Conservation (phyloP, 2,888 invertebrate genomes). For the Anaspis maculata region DNA sequence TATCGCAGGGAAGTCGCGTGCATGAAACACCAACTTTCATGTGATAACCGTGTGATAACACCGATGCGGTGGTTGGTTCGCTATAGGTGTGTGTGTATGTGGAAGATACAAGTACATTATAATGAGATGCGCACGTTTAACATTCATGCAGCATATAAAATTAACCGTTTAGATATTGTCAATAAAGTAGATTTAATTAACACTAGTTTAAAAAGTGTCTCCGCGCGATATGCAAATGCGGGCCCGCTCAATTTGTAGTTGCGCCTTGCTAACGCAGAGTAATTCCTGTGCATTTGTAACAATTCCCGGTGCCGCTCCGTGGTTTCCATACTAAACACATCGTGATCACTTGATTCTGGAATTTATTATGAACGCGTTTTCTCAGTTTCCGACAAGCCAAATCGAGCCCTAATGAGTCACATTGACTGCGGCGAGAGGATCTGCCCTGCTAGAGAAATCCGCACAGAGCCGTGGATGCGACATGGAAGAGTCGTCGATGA, state of each 20-base stretch:
- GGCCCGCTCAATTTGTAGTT: slow-evolving; percentile 19
- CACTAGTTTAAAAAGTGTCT: slow-evolving; percentile 20
- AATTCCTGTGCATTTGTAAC: slow-evolving; percentile 20
- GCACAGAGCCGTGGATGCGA: no score
- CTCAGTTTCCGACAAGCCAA: slow-evolving; percentile 13
- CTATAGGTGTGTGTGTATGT: no score
- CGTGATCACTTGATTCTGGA: slow-evolving; percentile 20
- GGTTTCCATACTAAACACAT: slow-evolving; percentile 21
- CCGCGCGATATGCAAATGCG: slow-evolving; percentile 20
- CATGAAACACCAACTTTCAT: no score
- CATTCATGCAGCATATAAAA: slow-evolving; percentile 22
- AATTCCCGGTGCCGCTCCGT: slow-evolving; percentile 18
- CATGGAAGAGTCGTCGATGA: no score
- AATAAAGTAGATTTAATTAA: slow-evolving; percentile 26
- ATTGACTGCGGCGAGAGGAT: no score
- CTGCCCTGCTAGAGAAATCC: no score
- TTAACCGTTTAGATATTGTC: slow-evolving; percentile 26
- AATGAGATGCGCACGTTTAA: slow-evolving; percentile 9
- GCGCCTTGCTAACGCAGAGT: slow-evolving; percentile 15
- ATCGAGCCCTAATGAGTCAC: slow-evolving; percentile 18
- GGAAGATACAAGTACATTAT: no score
- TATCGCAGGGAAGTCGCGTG: no score
- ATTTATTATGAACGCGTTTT: slow-evolving; percentile 20
- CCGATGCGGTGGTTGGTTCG: no score
- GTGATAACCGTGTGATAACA: no score